Percentiles rank a stretch among this genome's conserved stretches.
Evolutionary conservation across 2,113 vertebrate species (phyloP).

Genomic region (Hippopotamus amphibius): DNA sequence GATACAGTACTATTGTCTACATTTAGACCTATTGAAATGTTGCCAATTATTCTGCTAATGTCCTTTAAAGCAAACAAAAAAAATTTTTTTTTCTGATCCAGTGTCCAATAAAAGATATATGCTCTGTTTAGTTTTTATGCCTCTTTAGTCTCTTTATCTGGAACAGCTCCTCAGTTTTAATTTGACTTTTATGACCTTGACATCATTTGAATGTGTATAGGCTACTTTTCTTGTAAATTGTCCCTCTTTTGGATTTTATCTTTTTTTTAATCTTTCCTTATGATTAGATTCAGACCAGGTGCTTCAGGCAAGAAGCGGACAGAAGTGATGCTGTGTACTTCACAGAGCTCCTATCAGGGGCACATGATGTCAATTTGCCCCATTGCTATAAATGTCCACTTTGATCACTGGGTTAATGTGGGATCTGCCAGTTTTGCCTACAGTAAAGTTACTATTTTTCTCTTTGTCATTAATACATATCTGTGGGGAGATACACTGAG

Average conservation of each 20-base stretch:
- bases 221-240: not conserved
- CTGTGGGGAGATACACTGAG: not conserved
- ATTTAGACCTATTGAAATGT: not conserved
- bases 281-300: not conserved
- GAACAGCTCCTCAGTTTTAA: not conserved
- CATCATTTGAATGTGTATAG: not conserved
- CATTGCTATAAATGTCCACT: not conserved
- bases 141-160: not conserved
- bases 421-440: not conserved
- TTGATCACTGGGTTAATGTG: not conserved
- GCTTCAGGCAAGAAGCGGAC: not conserved
- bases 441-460: not conserved
- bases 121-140: not conserved
- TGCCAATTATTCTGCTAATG: not conserved
- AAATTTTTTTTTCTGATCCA: not conserved
- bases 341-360: rapidly evolving
- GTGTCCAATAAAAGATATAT: not conserved
- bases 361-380: too few relatives aligned
- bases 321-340: not conserved
- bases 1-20: not conserved
- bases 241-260: not conserved
- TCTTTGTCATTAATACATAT: not conserved
- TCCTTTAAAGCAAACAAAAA: not conserved
- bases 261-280: not conserved
- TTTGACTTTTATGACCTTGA: not conserved